Conservation (phyloP, 37 sponge, comb jelly and placozoan species). For the Oopsacas minuta region DNA sequence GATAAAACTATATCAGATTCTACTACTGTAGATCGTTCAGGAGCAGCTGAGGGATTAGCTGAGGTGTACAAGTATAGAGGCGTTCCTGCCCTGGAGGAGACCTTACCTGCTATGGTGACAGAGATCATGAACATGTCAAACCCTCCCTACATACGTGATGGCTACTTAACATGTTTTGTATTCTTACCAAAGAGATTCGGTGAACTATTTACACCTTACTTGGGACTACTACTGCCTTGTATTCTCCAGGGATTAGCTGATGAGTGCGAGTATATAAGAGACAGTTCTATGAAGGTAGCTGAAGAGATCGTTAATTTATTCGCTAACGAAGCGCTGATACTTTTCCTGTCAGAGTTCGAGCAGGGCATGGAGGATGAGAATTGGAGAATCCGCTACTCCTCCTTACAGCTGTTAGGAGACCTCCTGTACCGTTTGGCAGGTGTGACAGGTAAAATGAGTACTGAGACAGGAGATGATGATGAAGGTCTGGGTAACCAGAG, state of each 20-base stretch:
- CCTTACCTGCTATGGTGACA: conserved; percentile 71
- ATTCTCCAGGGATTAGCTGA: conserved; percentile 92
- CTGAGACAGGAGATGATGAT: conserved; percentile 83
- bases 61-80: conserved; percentile 52
- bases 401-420: conserved; percentile 86
- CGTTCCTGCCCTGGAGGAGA: conserved; percentile 33
- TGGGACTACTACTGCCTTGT: conserved; percentile 61
- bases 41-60: conserved; percentile 85
- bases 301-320: conserved; percentile 69
- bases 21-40: conserved; percentile 84
- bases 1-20: conserved; percentile 49
- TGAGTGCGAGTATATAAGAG: conserved; percentile 86
- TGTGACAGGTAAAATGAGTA: conserved; percentile 92
- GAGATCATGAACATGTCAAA: conserved; percentile 27
- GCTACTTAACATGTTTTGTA: conserved; percentile 85
- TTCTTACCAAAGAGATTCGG: conserved; percentile 76
- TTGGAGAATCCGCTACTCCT: conserved; percentile 87
- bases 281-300: conserved; percentile 76
- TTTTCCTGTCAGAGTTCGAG: conserved; percentile 85
- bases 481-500: conserved; percentile 95
- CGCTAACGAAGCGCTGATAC: conserved; percentile 71
- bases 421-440: conserved; percentile 83
- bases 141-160: conserved; percentile 75
- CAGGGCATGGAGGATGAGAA: conserved; percentile 65
- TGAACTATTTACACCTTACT: conserved; percentile 50